Evolutionary conservation across 2,113 vertebrate species (phyloP).

Genomic region (Dasyurus viverrinus): DNA sequence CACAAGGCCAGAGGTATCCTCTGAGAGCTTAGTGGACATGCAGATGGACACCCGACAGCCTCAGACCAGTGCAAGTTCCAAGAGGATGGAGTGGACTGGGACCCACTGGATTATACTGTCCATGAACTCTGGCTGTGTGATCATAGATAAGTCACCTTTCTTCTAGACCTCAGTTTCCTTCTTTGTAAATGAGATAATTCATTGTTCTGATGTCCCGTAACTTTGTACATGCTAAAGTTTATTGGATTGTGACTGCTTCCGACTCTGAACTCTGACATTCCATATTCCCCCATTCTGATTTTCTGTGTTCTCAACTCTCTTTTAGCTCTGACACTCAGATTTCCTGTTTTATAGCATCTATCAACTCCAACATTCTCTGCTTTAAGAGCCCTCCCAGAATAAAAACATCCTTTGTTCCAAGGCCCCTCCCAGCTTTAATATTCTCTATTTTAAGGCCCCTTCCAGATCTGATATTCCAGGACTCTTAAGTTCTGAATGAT

Average conservation of each 20-base stretch:
- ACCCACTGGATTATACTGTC: neutral
- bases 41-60: neutral
- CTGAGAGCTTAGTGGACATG: neutral
- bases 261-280: neutral
- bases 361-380: neutral
- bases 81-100: neutral
- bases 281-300: neutral
- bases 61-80: neutral
- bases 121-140: neutral
- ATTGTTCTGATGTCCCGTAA: neutral
- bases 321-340: neutral
- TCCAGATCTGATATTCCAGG: neutral
- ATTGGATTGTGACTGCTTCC: neutral
- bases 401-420: neutral
- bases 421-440: neutral
- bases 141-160: neutral
- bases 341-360: neutral
- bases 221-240: neutral
- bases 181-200: neutral
- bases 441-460: neutral
- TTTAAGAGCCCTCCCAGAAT: too few relatives aligned
- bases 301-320: neutral
- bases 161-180: neutral
- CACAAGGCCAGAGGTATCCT: neutral
- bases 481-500: neutral